Evolutionary conservation across 2,113 vertebrate genomes (phyloP).

Genomic region (Emberiza fucata): DNA sequence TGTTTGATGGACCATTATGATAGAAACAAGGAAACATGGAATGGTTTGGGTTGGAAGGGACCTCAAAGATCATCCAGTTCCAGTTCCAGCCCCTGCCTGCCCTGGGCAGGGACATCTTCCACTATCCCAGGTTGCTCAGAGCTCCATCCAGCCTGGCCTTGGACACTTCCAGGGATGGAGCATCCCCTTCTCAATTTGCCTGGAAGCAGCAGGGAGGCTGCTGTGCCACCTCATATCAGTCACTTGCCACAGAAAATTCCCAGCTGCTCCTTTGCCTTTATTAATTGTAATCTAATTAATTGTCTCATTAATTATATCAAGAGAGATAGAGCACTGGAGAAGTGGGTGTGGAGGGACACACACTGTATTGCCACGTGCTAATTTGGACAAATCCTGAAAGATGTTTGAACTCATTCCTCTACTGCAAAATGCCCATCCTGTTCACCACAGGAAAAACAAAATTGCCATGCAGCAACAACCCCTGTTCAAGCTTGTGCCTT

Average conservation of each 20-base stretch:
- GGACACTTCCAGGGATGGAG: not conserved
- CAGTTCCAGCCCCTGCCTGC: no score
- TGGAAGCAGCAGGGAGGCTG: not conserved
- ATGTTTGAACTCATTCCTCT: not conserved
- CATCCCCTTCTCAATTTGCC: not conserved
- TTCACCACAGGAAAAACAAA: not conserved
- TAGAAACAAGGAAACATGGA: not conserved
- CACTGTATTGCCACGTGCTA: rapidly evolving
- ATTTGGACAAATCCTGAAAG: not conserved
- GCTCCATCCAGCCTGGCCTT: not conserved
- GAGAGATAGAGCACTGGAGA: not conserved
- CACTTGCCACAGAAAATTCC: not conserved
- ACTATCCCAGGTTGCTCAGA: not conserved
- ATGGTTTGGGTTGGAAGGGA: not conserved
- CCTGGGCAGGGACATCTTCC: not conserved
- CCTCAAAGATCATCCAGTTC: not conserved
- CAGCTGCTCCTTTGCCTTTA: not conserved
- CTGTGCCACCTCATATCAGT: not conserved
- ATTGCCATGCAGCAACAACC: not conserved
- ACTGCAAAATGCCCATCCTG: not conserved
- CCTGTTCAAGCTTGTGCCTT: not conserved
- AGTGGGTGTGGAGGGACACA: rapidly evolving
- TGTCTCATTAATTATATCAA: not conserved
- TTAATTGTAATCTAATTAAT: not conserved
- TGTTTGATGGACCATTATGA: rapidly evolving